Percentiles rank a stretch among this genome's conserved stretches.
These are phyloP conservation scores for Camponotus pennsylvanicus DNA, from an alignment of 1,140 invertebrate genomes.

Conservation along the genomic window DNA sequence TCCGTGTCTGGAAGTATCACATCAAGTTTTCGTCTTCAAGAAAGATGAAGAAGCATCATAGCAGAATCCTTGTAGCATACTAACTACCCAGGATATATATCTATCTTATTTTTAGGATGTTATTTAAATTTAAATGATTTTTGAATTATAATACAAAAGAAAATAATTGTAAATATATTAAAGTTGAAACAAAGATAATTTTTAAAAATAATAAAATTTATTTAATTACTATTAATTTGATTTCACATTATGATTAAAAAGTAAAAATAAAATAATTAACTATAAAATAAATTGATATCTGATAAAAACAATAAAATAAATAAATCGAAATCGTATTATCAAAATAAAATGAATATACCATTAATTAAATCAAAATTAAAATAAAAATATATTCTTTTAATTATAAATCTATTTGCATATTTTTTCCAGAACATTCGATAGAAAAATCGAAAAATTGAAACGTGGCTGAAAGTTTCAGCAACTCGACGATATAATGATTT, in stretches of 20 bases:
- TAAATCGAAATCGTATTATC: background rate
- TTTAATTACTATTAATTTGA: background rate
- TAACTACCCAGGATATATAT: conserved; percentile 45
- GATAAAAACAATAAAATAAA: background rate
- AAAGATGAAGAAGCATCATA: conserved; percentile 47
- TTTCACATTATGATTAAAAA: background rate
- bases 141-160: background rate
- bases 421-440: background rate
- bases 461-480: conserved; percentile 45
- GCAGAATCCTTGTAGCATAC: conserved; percentile 32
- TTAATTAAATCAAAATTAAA: background rate
- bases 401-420: background rate
- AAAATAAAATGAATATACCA: background rate
- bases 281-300: background rate
- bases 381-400: background rate
- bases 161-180: background rate
- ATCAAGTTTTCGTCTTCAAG: conserved; percentile 30
- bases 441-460: conserved; percentile 21
- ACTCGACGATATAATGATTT: conserved; percentile 63
- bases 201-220: background rate
- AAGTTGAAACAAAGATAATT: conserved; percentile 7
- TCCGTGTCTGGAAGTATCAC: conserved; percentile 15
- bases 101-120: conserved; percentile 27
- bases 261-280: background rate
- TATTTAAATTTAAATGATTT: background rate